Evolutionary conservation across 2,888 invertebrate species (phyloP), one percentile per base, ranked within the genome.

Genomic region (Kuschelorhynchus macadamiae): DNA sequence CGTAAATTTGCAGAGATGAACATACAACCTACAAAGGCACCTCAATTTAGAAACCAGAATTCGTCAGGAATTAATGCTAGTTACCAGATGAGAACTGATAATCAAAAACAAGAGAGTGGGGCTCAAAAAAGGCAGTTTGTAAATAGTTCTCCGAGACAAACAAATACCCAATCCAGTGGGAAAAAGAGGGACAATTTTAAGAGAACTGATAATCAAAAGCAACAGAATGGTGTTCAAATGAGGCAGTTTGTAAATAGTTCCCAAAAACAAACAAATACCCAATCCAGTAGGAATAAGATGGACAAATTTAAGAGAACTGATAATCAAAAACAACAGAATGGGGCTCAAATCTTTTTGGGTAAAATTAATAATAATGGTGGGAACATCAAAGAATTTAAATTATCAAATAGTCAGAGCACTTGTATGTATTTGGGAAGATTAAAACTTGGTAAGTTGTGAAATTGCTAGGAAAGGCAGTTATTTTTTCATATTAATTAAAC

Each of bases 381-480:
- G 16, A 41, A 44, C 11, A 18, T 18, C 11, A n/a, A 14, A 30
- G 30, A 7, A 16, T 17, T 1, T 4, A 2, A 14, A 4, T 21
- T 12, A 36, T 52, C 39, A 14, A n/a, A 12, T 33, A 16, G 20
- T 20, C 49, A 49, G 14, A 49, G 12, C 7, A 62, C 62, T 14
- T 62, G 53, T 53, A 62, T 62, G 62, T 62, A 62, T 53, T 9
- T 62, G 11, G 62, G 62, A 11, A 5, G 46, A 14, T 12, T 62
- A 21, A 62, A 44, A 62, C 1, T 36, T 1, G 62, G 62, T 57
- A 57, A 8, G 33, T 46, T 9, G 41, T 30, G 9, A 50, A 50
- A 18, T n/a, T n/a, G n/a, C n/a, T 47, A n/a, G 17, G 36, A 36
- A 9, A 18, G 9, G 5, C 9, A 12, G n/a, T 12, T 30, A 25